Evolutionary conservation across 1,140 invertebrate species (phyloP), one percentile per base, ranked within the genome.

Genomic region (Aporrectodea caliginosa): DNA sequence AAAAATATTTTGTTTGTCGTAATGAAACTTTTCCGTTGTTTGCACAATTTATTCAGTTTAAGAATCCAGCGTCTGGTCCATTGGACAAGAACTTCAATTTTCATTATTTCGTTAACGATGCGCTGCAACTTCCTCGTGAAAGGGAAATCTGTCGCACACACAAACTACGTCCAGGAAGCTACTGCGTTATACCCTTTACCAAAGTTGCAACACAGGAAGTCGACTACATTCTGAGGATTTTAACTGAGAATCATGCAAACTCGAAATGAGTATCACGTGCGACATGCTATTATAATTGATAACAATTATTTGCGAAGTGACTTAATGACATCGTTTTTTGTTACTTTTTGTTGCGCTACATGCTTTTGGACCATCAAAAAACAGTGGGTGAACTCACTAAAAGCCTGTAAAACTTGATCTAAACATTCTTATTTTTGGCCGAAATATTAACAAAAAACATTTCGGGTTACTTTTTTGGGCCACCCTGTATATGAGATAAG

Each of bases 51-150:
- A 92, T 92, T 2, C 90, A 94, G 85, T 92, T 92, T 31, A 93
- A 94, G 12, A 83, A 83, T 73, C 73, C 71, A 16, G 73, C 79
- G 72, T 1, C 92, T 32, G 95, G 94, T 85, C 95, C 95, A 0
- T 88, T 98, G 72, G 93, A 94, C 83, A 84, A 93, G 14, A 93
- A 94, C 91, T 99, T 99, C 91, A 97, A 97, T 85, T 97, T 96
- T 88, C 97, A 95, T 86, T 93, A 94, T 1, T 97, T 95, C 0
- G 92, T 94, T 2, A 97, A 94, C 0, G 90, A 94, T 35, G 94
- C 94, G 1, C n/a, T n/a, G n/a, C 93, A 95, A 2, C 79, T 81
- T 35, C 70, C 76, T 69, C 79, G 79, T 76, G 16, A 76, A 31
- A 35, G 87, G 69, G 86, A 86, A 75, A 74, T 86, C 12, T 85